Conservation (phyloP, 2,888 invertebrate species). For the Apotomis capreana region DNA sequence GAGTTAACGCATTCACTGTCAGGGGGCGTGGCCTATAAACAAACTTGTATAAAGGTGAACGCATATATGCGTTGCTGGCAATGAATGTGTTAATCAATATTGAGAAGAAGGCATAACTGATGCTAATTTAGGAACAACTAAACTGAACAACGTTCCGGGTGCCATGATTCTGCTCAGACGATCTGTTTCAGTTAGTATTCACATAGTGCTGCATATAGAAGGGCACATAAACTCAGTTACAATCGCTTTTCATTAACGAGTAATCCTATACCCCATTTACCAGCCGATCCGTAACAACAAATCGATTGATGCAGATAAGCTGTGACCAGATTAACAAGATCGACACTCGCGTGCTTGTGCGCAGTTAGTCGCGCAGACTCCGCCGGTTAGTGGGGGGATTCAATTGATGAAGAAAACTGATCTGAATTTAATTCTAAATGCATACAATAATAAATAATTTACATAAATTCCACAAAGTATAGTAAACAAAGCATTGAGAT, state of each 20-base stretch:
- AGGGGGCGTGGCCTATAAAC: too few relatives aligned
- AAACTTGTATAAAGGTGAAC: too few relatives aligned
- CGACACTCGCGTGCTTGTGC: constrained; percentile 24
- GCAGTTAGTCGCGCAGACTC: constrained; percentile 12
- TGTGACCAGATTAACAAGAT: constrained; percentile 25
- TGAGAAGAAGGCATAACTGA: too few relatives aligned
- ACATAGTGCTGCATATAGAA: not conserved
- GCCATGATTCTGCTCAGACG: too few relatives aligned
- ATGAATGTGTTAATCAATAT: too few relatives aligned
- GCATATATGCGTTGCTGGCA: too few relatives aligned
- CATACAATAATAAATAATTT: not conserved
- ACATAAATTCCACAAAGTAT: too few relatives aligned
- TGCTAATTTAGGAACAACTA: too few relatives aligned
- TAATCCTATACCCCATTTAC: constrained; percentile 21
- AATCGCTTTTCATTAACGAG: constrained; percentile 10
- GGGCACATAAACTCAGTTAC: not conserved
- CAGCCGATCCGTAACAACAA: constrained; percentile 9
- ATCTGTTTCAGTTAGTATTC: too few relatives aligned
- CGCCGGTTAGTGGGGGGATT: not conserved
- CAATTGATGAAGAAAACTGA: constrained; percentile 9
- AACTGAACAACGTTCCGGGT: too few relatives aligned
- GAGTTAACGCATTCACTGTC: too few relatives aligned
- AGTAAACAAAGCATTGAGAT: too few relatives aligned
- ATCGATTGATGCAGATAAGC: constrained; percentile 21
- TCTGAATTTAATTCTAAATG: constrained; percentile 4